Evolutionary conservation across 2,888 invertebrate genomes (phyloP).

Genomic region (Andrena trimmerana): DNA sequence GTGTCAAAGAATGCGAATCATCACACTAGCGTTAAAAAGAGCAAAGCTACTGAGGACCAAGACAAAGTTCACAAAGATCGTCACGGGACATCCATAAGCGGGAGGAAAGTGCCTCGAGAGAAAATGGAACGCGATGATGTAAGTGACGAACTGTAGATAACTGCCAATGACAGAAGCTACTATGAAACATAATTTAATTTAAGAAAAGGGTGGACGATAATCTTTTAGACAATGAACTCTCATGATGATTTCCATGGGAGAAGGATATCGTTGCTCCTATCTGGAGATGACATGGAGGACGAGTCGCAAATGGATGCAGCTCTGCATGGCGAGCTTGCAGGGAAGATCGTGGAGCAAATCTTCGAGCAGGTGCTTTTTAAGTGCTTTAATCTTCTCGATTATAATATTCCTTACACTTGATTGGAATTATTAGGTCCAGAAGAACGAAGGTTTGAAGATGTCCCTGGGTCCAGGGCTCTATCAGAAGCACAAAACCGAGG

Average conservation of each 20-base stretch:
- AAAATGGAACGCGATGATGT: constrained; percentile 39
- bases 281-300: constrained; percentile 72
- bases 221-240: constrained; percentile 52
- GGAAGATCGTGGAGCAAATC: constrained; percentile 78
- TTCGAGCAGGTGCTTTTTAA: constrained; percentile 73
- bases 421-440: constrained; percentile 67
- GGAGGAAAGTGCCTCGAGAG: constrained; percentile 6
- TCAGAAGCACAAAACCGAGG: constrained; percentile 68
- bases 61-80: background rate
- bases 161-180: background rate
- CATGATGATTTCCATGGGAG: constrained; percentile 47
- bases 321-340: constrained; percentile 77
- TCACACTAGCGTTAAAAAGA: constrained; percentile 42
- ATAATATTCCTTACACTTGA: background rate
- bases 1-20: constrained; percentile 7
- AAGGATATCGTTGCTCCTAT: constrained; percentile 60
- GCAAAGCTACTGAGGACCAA: background rate
- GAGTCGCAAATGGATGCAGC: constrained; percentile 77
- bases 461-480: constrained; percentile 74
- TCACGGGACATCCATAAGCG: background rate
- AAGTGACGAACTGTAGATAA: constrained; percentile 21
- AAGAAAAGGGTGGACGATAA: constrained; percentile 31
- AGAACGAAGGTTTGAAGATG: constrained; percentile 68
- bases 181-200: constrained; percentile 28
- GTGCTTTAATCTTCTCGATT: too few relatives aligned